Base-by-base conservation (phyloP, 2,888 invertebrate genomes). In the Protodeltote pygarga region DNA sequence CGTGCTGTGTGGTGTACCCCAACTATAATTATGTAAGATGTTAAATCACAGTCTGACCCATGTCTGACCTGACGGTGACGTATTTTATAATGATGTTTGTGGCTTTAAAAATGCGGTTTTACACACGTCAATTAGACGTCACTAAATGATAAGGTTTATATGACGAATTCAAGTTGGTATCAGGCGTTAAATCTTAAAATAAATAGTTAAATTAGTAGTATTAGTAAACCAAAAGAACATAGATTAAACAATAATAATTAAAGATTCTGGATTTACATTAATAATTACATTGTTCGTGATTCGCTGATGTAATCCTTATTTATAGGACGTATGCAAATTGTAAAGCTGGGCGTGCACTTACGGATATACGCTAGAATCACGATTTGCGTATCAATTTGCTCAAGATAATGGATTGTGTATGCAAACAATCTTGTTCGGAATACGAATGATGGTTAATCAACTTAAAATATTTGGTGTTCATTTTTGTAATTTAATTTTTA, bases 1-100 rank as follows among this genome's bases (percentile, higher is more conserved):
- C 54, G 55, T 65, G 55, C 51, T 39, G 5, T 24, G 23, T 39
- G 38, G 60, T 51, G n/a, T n/a, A n/a, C 66, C 48, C 57, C 28
- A 53, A 51, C 54, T 47, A 51, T 53, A 46, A 39, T 38, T 34
- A 42, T 53, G 46, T 40, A 29, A 47, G 54, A 65, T 52, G 35
- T 53, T 38, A 39, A 61, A 49, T 58, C 48, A 17, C 29, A 40
- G 39, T 24, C n/a, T n/a, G n/a, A n/a, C 9, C 46, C 46, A 34
- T 39, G 29, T n/a, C n/a, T n/a, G n/a, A n/a, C n/a, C n/a, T 54
- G 37, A 38, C 19, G 21, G 24, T 32, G 39, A 51, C 31, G 40
- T 27, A 24, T 35, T 45, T 45, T 50, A 27, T 35, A 37, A 32
- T 51, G 44, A 59, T 25, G 24, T 35, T 42, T 29, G n/a, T n/a